Base-by-base conservation (phyloP, 1,140 invertebrate species). In the Drosophila trapezifrons region DNA sequence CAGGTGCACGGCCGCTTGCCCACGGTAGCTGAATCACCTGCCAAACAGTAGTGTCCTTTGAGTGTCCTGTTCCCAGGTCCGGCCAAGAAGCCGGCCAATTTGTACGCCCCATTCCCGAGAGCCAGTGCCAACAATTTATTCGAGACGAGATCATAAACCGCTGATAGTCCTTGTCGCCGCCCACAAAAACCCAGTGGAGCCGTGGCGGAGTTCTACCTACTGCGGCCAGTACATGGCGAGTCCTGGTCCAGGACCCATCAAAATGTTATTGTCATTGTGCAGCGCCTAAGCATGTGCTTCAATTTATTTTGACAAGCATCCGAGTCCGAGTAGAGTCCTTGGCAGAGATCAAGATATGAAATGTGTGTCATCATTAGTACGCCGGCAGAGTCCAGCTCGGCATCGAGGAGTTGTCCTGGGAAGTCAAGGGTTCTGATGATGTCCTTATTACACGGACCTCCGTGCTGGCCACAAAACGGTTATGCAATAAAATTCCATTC, bases 321-420 rank as follows among this genome's bases (percentile, higher is more conserved):
- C 72, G 27, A 62, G 49, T 60, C 51, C 54, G 57, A 63, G 62
- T 18, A 13, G 15, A 67, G 57, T 71, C 64, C 80, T 75, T 75
- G 57, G 54, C 9, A 38, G 63, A 49, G 79, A 89, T 89, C 84
- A 80, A 90, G 85, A 89, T 89, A 89, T 72, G 77, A 80, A 84
- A 80, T 90, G 85, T 89, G 80, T 89, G 84, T 89, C 84, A 89
- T 89, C 84, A 89, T 89, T 89, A 89, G 84, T 89, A 64, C 60
- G 72, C 49, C 40, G 62, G 32, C 65, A 57, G 25, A 69, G 73
- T 77, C 40, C 20, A 55, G 20, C 25, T 17, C 15, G 10, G 32
- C 12, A 3, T 15, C 18, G 37, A 17, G 60, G 20, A 22, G 60
- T 43, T 60, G 60, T 46, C 60, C n/a, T n/a, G 42, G 27, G 20